Base-by-base conservation (phyloP, 2,797 vertebrate species). In the Rhincodon typus region DNA sequence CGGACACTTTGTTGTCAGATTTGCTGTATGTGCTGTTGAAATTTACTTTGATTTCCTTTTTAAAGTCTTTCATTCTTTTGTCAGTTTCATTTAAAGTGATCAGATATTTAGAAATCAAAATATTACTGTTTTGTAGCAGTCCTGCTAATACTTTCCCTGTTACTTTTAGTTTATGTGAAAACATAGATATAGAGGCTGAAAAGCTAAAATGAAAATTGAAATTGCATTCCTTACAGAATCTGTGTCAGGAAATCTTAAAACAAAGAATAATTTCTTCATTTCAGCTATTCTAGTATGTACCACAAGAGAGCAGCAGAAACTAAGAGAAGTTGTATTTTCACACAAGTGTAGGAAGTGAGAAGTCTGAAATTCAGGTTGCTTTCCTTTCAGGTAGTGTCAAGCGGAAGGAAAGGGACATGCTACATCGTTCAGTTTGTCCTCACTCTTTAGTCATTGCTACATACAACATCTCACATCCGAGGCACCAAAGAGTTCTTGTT, bases 221-320 rank as follows among this genome's bases (percentile, higher is more conserved):
- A 95, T 53, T 95, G 69, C 27, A 42, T 25, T 67, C 62, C 7
- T 62, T 5, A 90, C 53, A 62, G 23, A 50, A 27, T 87, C 46
- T 53, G 87, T 34, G 30, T 27, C 57, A 66, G 62, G 15, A 69
- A 50, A 50, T 74, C 12, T 50, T 53, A 42, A 27, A 50, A 94
- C 42, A 72, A 50, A 17, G 67, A 70, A 7, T 94, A 30, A 69
- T 38, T 67, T 67, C 91, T 69, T 25, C 2, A 94, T 72, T 94
- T 74, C 69, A 77, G 50, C 46, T 74, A 53, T 95, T 95, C 70
- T 46, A 74, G 46, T 34, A 34, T 17, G 77, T 53, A 77, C 94
- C 94, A 95, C 94, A 95, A 77, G 94, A 57, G 94, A 77, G 27
- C 94, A 77, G 53, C 94, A 95, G 42, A 72, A 72, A 77, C 42